A percentile compares a stretch with the other conserved stretches of the same genome.
phyloP scores from a whole-genome alignment of 2,888 invertebrate species.

The Agrochola lychnidis region DNA sequence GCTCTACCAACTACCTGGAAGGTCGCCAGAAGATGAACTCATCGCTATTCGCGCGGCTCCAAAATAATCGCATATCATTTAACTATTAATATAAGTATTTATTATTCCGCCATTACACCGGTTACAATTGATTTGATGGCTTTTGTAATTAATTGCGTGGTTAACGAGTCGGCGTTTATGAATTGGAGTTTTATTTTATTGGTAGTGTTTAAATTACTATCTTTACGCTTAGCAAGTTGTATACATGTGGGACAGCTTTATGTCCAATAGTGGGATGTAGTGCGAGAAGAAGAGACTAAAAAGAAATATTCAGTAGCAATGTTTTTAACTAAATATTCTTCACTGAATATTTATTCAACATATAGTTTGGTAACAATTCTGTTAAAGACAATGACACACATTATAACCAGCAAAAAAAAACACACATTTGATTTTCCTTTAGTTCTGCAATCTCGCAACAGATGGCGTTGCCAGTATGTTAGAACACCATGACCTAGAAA shows the following conservation, averaged over 20 bases:
- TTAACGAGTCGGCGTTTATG: neutral
- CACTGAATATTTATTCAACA: neutral
- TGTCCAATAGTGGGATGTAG: neutral
- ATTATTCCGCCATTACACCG: slow-evolving; percentile 1
- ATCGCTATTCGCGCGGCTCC: slow-evolving; percentile 49
- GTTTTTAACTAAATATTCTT: neutral
- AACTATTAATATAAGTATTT: slow-evolving; percentile 16
- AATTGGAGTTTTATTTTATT: neutral
- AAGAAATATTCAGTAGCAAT: neutral
- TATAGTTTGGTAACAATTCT: neutral
- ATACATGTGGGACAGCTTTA: neutral
- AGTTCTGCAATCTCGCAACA: slow-evolving; percentile 23
- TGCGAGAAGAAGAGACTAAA: too few relatives aligned
- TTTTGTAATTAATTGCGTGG: slow-evolving; percentile 11
- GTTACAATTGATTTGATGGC: slow-evolving; percentile 14
- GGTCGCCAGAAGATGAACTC: slow-evolving; percentile 64
- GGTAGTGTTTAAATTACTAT: neutral
- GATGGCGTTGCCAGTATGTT: slow-evolving; percentile 55
- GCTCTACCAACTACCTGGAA: slow-evolving; percentile 57
- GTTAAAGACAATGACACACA: neutral
- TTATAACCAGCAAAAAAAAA: neutral
- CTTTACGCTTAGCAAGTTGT: neutral
- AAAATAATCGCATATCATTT: slow-evolving; percentile 54
- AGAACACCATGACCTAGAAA: neutral
- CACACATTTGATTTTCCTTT: neutral